Evolutionary conservation across 2,113 vertebrate species (phyloP), one percentile per base, ranked within the genome.

Genomic region (Laterallus jamaicensis): DNA sequence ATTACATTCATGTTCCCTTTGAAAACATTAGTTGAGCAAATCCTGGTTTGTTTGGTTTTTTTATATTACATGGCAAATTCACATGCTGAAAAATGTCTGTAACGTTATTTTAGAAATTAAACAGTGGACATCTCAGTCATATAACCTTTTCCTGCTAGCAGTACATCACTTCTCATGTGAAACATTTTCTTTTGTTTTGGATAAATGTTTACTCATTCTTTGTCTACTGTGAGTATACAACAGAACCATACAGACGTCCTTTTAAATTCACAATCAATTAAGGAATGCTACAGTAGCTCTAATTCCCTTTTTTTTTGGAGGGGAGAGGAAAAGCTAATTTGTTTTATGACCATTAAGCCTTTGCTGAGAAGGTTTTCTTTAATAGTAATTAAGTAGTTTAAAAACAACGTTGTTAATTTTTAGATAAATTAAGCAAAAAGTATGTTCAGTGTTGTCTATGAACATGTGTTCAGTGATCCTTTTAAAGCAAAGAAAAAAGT

Each of bases 181-280:
- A 93, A 50, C 49, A 56, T 87, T 92, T 96, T 93, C 70, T 81
- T 95, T 95, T 94, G 59, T 86, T 94, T 64, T 86, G 60, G 28
- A 77, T 60, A 86, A 91, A 80, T 70, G 80, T 96, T 92, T 94
- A 60, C 71, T 90, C 52, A 37, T 91, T 83, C 86, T 91, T 91
- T 95, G 80, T 91, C 39, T 70, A 17, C 54, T 89, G 25, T 71
- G 66, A 78, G 55, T 69, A 66, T 83, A 91, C 96, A 95, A 62
- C 56, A 92, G 68, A 75, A 75, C 49, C 52, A 40, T 44, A 59
- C 78, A 82, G 50, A 87, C 54, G 70, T 91, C 77, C 39, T 92
- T 83, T 70, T 71, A 96, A 82, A 93, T 94, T 91, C 89, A 26
- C 90, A 70, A 15, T 84, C 55, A 95, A 93, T 95, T 92, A 97